These are phyloP conservation scores for Heliornis fulica DNA, from an alignment of 2,113 vertebrate genomes.

Conservation along the genomic window DNA sequence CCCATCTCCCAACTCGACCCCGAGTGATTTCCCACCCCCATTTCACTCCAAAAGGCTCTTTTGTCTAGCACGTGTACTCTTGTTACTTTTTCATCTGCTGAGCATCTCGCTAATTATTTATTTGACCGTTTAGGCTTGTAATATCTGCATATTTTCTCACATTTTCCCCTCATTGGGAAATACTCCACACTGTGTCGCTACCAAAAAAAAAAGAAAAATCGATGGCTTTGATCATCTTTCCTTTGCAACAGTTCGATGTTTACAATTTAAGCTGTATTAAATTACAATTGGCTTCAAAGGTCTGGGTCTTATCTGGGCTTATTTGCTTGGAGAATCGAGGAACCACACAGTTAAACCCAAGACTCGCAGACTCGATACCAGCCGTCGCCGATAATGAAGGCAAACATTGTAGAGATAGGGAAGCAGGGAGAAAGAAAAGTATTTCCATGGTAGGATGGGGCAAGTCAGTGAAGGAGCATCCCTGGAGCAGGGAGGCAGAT, in stretches of 20 bases:
- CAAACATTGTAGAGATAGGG: neutral
- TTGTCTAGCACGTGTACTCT: neutral
- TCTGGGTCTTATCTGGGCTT: constrained; percentile 1
- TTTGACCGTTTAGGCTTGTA: constrained; percentile 1
- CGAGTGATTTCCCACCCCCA: neutral
- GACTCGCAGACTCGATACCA: neutral
- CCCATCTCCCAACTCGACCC: neutral
- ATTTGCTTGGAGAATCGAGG: constrained; percentile 9
- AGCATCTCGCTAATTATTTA: constrained; percentile 18
- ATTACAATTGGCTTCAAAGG: constrained; percentile 45
- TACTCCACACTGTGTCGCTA: constrained; percentile 11
- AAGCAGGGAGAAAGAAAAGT: neutral
- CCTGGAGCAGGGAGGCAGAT: neutral
- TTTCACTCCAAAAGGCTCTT: neutral
- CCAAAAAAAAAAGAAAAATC: neutral
- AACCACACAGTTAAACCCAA: neutral
- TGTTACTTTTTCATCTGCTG: neutral
- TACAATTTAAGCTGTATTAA: constrained; percentile 41
- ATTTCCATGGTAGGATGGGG: rapidly evolving
- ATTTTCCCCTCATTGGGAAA: constrained; percentile 25
- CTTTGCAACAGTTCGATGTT: constrained; percentile 23
- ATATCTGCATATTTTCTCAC: neutral
- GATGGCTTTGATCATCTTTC: constrained; percentile 51
- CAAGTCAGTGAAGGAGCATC: rapidly evolving
- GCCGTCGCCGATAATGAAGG: neutral